Percentiles rank a stretch among this genome's conserved stretches.
These are phyloP conservation scores for Aphelinus certus DNA, from an alignment of 1,140 invertebrate genomes.

Conservation along the genomic window DNA sequence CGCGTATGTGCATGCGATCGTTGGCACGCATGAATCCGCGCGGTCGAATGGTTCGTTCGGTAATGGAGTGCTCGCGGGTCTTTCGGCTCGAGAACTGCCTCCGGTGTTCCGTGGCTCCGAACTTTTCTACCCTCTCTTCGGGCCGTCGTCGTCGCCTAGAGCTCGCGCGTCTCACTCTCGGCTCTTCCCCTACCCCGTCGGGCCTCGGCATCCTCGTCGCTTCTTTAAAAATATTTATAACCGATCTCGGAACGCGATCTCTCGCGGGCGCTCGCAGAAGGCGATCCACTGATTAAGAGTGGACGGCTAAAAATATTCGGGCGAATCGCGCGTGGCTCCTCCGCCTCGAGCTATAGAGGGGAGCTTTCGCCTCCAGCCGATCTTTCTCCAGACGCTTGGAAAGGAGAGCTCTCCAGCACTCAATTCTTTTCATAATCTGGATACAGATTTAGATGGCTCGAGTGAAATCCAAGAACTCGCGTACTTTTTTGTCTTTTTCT, in stretches of 20 bases:
- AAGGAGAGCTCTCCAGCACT: slow-evolving; percentile 10
- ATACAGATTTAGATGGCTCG: slow-evolving; percentile 27
- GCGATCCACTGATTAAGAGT: slow-evolving; percentile 15
- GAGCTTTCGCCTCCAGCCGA: slow-evolving; percentile 8
- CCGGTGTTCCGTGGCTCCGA: slow-evolving; percentile 51
- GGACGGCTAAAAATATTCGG: slow-evolving; percentile 51
- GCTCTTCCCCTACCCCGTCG: too few relatives aligned
- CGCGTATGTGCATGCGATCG: too few relatives aligned
- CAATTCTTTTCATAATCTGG: too few relatives aligned
- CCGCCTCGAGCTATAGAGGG: not conserved
- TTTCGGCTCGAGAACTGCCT: slow-evolving; percentile 48
- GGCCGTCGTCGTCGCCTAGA: slow-evolving; percentile 4
- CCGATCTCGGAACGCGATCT: slow-evolving; percentile 55
- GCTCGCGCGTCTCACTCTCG: too few relatives aligned
- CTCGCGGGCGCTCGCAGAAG: slow-evolving; percentile 28
- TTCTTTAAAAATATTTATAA: slow-evolving; percentile 65
- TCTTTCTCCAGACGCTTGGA: slow-evolving; percentile 18
- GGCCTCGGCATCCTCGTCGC: slow-evolving; percentile 30
- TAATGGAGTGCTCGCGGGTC: not conserved
- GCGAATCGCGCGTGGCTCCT: slow-evolving; percentile 35
- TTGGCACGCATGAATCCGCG: not conserved
- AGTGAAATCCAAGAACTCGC: slow-evolving; percentile 33
- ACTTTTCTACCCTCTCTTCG: slow-evolving; percentile 60
- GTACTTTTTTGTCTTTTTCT: slow-evolving; percentile 7
- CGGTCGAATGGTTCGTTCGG: not conserved